Evolutionary conservation across 2,797 vertebrate genomes (phyloP).

Genomic region (Hypotaenidia philippensis): DNA sequence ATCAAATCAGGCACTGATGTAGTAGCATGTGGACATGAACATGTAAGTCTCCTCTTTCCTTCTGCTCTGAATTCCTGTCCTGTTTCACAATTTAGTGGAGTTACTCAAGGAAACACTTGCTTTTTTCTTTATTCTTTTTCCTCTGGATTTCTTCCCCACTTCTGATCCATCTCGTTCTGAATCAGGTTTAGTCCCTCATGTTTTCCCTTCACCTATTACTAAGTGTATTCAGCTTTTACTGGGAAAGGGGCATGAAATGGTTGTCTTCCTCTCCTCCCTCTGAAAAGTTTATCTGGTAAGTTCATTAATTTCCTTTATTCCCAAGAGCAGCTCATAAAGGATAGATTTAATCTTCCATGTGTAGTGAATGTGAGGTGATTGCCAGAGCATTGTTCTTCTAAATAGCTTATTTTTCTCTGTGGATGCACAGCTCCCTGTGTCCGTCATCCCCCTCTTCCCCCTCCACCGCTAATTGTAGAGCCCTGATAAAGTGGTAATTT

Average conservation of each 20-base stretch:
- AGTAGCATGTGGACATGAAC: background rate
- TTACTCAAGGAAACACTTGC: background rate
- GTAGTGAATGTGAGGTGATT: background rate
- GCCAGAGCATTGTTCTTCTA: conserved; percentile 41
- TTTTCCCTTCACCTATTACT: accelerated
- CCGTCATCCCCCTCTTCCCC: background rate
- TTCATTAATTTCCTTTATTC: conserved; percentile 39
- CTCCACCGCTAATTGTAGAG: background rate
- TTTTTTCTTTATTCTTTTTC: background rate
- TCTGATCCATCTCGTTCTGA: background rate
- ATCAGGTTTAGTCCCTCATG: background rate
- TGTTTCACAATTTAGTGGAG: background rate
- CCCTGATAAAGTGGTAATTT: background rate
- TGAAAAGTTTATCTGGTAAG: background rate
- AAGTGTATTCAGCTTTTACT: background rate
- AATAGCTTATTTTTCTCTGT: conserved; percentile 13
- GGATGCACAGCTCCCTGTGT: background rate
- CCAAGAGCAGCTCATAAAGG: background rate
- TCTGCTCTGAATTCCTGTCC: background rate
- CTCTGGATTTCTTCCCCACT: background rate
- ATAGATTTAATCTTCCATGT: background rate
- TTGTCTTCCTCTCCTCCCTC: background rate
- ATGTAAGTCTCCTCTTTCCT: background rate
- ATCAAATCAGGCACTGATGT: background rate
- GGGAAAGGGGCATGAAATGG: background rate